Percentiles rank a stretch among this genome's conserved stretches.
These are phyloP conservation scores for Andrena marginata DNA, from an alignment of 2,888 invertebrate species.

Conservation along the genomic window DNA sequence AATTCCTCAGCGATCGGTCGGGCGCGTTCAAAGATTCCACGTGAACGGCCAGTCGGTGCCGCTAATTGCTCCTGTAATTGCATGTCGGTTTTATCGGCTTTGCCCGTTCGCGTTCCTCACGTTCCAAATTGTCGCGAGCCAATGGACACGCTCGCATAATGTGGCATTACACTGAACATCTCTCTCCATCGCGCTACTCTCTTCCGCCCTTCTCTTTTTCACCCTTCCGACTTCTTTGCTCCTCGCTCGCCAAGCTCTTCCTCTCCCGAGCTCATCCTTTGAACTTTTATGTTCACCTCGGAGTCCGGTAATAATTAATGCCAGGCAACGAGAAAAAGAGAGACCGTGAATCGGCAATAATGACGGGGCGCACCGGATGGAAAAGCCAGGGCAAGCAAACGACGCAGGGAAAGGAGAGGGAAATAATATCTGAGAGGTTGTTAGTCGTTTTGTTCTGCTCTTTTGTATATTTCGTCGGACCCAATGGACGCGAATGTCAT, in stretches of 20 bases:
- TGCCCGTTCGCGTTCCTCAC: slow-evolving; percentile 1
- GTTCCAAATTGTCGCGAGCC: slow-evolving; percentile 33
- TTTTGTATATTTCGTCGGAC: slow-evolving; percentile 15
- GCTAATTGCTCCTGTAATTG: slow-evolving; percentile 54
- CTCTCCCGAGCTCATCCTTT: slow-evolving; percentile 20
- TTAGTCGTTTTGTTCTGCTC: background rate
- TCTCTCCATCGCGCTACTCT: background rate
- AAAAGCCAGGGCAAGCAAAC: background rate
- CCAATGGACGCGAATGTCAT: slow-evolving; percentile 4
- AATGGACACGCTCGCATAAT: slow-evolving; percentile 5
- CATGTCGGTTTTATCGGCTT: slow-evolving; percentile 33
- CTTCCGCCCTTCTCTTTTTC: background rate
- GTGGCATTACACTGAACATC: background rate
- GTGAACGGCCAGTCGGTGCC: background rate
- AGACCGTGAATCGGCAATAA: slow-evolving; percentile 28
- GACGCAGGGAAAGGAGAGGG: background rate
- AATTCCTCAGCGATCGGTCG: slow-evolving; percentile 24
- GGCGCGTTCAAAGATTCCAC: slow-evolving; percentile 30
- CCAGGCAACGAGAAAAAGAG: slow-evolving; percentile 20
- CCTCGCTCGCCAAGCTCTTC: background rate
- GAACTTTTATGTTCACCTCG: slow-evolving; percentile 55
- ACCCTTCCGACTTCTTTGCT: slow-evolving; percentile 9
- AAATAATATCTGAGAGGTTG: background rate
- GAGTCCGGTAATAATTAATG: slow-evolving; percentile 63
- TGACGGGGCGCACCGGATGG: slow-evolving; percentile 17